These are phyloP conservation scores for Rhynchotus rufescens DNA, from an alignment of 2,797 vertebrate species.

Conservation along the genomic window DNA sequence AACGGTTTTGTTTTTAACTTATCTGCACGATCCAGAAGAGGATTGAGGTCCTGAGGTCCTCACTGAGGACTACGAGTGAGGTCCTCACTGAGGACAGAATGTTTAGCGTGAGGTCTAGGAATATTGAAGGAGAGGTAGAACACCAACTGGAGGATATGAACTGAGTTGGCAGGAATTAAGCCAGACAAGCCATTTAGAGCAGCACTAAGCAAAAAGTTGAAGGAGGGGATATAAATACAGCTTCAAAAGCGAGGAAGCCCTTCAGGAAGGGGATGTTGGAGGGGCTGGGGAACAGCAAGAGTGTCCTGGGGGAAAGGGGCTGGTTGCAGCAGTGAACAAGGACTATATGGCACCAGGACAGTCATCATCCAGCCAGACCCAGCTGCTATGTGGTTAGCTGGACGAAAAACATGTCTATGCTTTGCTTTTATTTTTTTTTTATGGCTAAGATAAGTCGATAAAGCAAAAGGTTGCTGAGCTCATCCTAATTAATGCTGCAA, in stretches of 20 bases:
- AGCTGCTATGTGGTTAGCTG: background rate
- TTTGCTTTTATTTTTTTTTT: background rate
- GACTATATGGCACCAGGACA: background rate
- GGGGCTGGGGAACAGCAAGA: rapidly evolving
- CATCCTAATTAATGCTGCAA: background rate
- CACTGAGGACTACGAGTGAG: no score
- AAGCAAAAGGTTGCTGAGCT: background rate
- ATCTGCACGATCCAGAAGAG: background rate
- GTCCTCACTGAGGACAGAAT: no score
- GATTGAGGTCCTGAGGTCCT: background rate
- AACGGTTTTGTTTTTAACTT: background rate
- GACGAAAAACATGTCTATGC: rapidly evolving
- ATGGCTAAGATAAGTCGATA: background rate
- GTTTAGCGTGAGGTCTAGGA: rapidly evolving
- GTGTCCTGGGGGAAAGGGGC: background rate
- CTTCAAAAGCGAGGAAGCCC: background rate
- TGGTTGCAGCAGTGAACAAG: background rate
- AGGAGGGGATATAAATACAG: background rate
- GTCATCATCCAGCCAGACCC: background rate
- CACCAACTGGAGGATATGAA: background rate
- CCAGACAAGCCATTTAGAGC: background rate
- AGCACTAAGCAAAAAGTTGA: background rate
- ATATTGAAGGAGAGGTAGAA: background rate
- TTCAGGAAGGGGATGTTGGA: background rate
- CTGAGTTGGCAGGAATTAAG: background rate